phyloP scores from a whole-genome alignment of 2,888 invertebrate genomes.

The Scaptomyza cyrtandrae region DNA sequence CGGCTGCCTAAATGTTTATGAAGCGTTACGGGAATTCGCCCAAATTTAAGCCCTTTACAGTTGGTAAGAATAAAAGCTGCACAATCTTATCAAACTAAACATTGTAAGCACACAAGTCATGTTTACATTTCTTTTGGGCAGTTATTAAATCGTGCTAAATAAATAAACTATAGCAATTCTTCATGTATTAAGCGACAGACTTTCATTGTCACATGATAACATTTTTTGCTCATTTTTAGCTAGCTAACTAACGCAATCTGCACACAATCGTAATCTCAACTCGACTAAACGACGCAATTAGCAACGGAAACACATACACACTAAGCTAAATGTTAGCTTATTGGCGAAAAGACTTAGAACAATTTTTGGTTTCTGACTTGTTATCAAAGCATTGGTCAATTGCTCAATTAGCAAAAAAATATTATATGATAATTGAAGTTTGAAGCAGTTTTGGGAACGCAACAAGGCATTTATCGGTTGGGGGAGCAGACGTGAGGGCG shows the following conservation, averaged over 20 bases:
- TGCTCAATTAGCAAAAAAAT: slow-evolving; percentile 61
- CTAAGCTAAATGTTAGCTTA: too few relatives aligned
- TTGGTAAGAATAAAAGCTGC: background rate
- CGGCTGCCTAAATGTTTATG: background rate
- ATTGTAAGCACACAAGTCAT: background rate
- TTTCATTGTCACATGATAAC: slow-evolving; percentile 52
- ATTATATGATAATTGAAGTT: slow-evolving; percentile 76
- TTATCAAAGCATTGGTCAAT: slow-evolving; percentile 10
- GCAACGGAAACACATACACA: slow-evolving; percentile 37
- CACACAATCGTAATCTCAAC: slow-evolving; percentile 15
- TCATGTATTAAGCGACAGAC: slow-evolving; percentile 23
- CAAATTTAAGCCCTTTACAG: background rate
- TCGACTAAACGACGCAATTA: slow-evolving; percentile 47
- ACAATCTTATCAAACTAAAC: slow-evolving; percentile 34
- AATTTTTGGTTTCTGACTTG: background rate
- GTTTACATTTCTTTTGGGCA: slow-evolving; percentile 13
- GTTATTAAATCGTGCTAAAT: slow-evolving; percentile 29
- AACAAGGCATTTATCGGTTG: slow-evolving; percentile 25
- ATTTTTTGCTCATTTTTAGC: background rate
- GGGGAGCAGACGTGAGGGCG: slow-evolving; percentile 28
- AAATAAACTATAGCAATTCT: background rate
- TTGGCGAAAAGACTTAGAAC: too few relatives aligned
- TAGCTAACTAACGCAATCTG: slow-evolving; percentile 20
- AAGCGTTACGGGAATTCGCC: background rate
- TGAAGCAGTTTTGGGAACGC: slow-evolving; percentile 35